Evolutionary conservation across 2,113 vertebrate species (phyloP), one percentile per base, ranked within the genome.

Genomic region (Serranochromis macrocephalus): DNA sequence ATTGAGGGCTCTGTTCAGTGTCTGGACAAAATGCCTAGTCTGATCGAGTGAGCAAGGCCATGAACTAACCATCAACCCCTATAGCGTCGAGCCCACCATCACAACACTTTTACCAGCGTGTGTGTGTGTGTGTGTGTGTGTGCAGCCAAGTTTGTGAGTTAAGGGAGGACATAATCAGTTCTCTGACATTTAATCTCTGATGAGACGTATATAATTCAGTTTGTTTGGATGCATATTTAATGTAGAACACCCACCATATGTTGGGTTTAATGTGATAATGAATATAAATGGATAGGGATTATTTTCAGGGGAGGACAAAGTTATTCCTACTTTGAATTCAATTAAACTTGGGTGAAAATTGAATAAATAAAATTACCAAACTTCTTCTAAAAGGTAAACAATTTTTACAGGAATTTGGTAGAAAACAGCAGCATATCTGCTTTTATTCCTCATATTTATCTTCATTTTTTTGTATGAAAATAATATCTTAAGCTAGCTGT

Each of bases 1-100:
- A 85, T 51, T 3, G 90, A 91, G 93, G 87, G 92, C 88, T 94
- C 92, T 94, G 94, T 86, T 93, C 94, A 89, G 89, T 92, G 93
- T 95, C 93, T 92, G 91, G 91, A 91, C 92, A 93, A 94, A 95
- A 95, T 88, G 90, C 93, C 82, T 57, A 57, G 85, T 93, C 93
- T 91, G 93, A 94, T 91, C 40, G 88, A 92, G 83, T 81, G 92
- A 85, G 88, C 91, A 85, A 92, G 93, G 92, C 93, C 93, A 75
- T 89, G 93, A 92, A 92, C 91, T 90, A 87, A 84, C 85, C 88
- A 90, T 92, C 92, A 82, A 91, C 90, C 88, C 87, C 86, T 84
- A 36, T 63, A 94, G 91, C 87, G 10, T 91, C 55, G 84, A 85
- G 58, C 71, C 54, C 85, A 80, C 85, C 87, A 80, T 88, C 87